Base-by-base conservation (phyloP, 1,140 invertebrate species). In the Bursaphelenchus mucronatus region DNA sequence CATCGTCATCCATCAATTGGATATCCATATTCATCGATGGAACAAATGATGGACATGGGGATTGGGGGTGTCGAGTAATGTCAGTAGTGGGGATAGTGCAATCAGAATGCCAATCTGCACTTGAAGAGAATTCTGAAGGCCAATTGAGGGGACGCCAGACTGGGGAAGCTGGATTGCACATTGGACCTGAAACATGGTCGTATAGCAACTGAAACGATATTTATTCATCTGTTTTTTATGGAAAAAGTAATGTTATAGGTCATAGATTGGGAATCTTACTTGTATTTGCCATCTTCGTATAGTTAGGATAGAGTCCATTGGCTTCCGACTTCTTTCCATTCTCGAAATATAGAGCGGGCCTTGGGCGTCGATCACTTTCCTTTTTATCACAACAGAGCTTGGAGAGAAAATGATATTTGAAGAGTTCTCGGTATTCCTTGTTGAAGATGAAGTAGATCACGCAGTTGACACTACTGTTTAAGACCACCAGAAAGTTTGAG, bases 401-500 rank as follows among this genome's bases (percentile, higher is more conserved):
- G 47, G 47, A n/a, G 47, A 30, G 30, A 66, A 15, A 58, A 44
- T 62, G 71, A 59, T 65, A 72, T 71, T 67, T n/a, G 50, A 78
- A 78, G 10, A 81, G 57, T 51, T 79, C 71, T 55, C 77, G 56
- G 59, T 78, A 79, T 51, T 81, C 73, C 53, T 67, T 66, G 64
- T 81, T 79, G 62, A 79, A 79, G 50, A 79, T 70, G 6, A 74
- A 63, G 47, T 79, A 79, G 62, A 79, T 79, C 40, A 79, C 66
- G 53, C 68, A 76, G 62, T 79, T 79, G 13, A 79, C 78, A 51
- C 64, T 69, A 21, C 66, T 70, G 57, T 79, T 79, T 61, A 79
- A 79, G n/a, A 79, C 66, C 6, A 79, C 78, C 15, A 79, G 59
- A 53, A 79, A 79, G 61, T 79, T 79, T 52, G 66, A 70, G 8